Conservation (phyloP, 2,888 invertebrate genomes). For the Plusia festucae region DNA sequence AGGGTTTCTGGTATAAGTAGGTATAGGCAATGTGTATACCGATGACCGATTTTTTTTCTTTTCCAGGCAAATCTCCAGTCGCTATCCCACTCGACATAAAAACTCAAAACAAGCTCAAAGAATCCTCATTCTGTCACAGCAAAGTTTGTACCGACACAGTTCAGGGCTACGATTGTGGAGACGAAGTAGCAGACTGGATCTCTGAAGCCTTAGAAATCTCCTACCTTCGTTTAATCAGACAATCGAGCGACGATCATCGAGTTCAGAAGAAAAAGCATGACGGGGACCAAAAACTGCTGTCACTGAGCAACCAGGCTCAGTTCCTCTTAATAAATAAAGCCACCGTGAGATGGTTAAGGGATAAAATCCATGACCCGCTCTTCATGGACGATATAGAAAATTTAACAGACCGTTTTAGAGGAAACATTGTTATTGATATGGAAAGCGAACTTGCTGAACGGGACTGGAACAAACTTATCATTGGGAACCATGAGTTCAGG, state of each 20-base stretch:
- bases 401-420: constrained; percentile 94
- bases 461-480: constrained; percentile 90
- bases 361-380: constrained; percentile 88
- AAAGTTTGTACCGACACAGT: constrained; percentile 96
- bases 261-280: constrained; percentile 72
- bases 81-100: constrained; percentile 85
- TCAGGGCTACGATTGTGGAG: constrained; percentile 95
- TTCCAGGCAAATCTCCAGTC: constrained; percentile 87
- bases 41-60: neutral
- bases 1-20: neutral
- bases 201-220: constrained; percentile 91
- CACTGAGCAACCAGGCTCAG: constrained; percentile 95
- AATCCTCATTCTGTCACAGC: constrained; percentile 91
- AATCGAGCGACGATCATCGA: constrained; percentile 82
- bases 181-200: constrained; percentile 94
- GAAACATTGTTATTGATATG: constrained; percentile 96
- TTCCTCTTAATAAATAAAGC: constrained; percentile 94
- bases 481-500: constrained; percentile 91
- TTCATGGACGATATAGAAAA: constrained; percentile 88
- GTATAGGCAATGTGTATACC: too few relatives aligned
- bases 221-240: constrained; percentile 92
- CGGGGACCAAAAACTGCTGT: constrained; percentile 74
- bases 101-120: constrained; percentile 60
- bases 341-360: constrained; percentile 93
- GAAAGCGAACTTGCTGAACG: constrained; percentile 94